Conservation (phyloP, 2,113 vertebrate species). For the Melospiza georgiana region DNA sequence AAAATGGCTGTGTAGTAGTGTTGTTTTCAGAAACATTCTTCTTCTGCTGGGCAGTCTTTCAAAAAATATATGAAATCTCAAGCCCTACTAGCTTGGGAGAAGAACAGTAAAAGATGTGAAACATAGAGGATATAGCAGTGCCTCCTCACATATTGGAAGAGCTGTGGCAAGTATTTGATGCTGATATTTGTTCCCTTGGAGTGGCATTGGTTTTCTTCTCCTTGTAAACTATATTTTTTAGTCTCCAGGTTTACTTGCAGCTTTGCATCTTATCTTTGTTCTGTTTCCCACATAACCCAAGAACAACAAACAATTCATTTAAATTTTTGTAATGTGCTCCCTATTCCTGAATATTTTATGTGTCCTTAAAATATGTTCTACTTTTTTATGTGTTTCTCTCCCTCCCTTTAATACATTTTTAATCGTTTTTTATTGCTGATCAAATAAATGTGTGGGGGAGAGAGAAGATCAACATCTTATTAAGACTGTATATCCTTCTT, state of each 20-base stretch:
- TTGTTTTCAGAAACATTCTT: not conserved
- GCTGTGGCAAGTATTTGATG: not conserved
- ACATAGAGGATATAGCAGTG: not conserved
- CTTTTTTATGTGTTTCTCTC: not conserved
- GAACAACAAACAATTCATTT: not conserved
- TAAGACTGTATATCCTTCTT: not conserved
- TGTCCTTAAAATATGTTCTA: not conserved
- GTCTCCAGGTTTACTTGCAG: not conserved
- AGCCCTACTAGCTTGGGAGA: not conserved
- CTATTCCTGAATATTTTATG: not conserved
- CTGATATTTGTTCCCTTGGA: not conserved
- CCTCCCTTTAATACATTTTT: not conserved
- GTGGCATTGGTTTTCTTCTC: not conserved
- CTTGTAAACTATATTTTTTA: not conserved
- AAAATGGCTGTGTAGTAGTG: not conserved
- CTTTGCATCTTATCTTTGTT: slow-evolving; percentile 7
- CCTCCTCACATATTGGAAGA: not conserved
- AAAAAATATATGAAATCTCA: not conserved
- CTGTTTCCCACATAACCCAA: not conserved
- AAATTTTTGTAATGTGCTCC: not conserved
- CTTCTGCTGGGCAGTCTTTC: not conserved
- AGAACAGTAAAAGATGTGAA: not conserved
- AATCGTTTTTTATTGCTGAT: not conserved
- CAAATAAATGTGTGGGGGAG: not conserved
- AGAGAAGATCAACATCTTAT: not conserved